Evolutionary conservation across 2,797 vertebrate species (phyloP), one percentile per base, ranked within the genome.

Genomic region (Tadarida brasiliensis): DNA sequence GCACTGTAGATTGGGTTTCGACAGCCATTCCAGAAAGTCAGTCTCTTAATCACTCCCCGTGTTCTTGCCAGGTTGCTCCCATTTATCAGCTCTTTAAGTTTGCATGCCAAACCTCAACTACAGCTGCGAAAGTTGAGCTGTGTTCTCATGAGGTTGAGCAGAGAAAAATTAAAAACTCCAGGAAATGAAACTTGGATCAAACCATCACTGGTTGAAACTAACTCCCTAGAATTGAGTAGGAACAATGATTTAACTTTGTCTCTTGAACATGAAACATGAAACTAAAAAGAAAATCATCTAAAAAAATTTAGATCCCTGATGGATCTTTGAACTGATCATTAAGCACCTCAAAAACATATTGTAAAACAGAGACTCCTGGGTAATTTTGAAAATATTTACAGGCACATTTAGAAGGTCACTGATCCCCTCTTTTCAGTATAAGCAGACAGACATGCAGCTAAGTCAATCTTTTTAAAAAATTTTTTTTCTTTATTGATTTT

Each of bases 161-260:
- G 2, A 92, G 67, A 76, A 81, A 96, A 95, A 35, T 0, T 61
- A n/a, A 70, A 87, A 91, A 90, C 74, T 78, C 30, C 71, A 93
- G 63, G 92, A 96, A 94, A 93, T 89, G 39, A 96, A 96, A 80
- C n/a, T 49, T 94, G 77, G 47, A 88, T 83, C 63, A 93, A 87
- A 85, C n/a, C 26, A 70, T 56, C 61, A 47, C 19, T 56, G 28
- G 35, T 93, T 56, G 33, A 92, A 87, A 92, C 1, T 5, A 82
- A 94, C 68, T 87, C 9, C 9, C 33, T 54, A 51, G 30, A 89
- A 86, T n/a, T 81, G 28, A 84, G 12, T 61, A 71, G 33, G 20
- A 90, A 82, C 24, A 89, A 56, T 74, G 35, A 91, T 56, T 94
- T 80, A 90, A 16, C n/a, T 78, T 93, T 84, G 51, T 65, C 44